A percentile compares a stretch with the other conserved stretches of the same genome.
phyloP scores from a whole-genome alignment of 2,888 invertebrate species.

The Nymphalis urticae region DNA sequence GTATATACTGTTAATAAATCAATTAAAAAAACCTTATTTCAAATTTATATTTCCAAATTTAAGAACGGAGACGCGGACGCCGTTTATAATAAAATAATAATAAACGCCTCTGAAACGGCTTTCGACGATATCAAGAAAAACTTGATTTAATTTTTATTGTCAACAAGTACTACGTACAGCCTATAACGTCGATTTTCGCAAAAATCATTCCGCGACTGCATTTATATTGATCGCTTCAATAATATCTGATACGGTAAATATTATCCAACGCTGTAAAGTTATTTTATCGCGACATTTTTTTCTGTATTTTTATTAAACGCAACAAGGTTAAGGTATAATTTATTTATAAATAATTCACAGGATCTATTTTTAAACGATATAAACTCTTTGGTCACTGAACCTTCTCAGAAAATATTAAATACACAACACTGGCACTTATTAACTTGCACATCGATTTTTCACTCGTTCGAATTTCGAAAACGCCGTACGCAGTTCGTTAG shows the following conservation, averaged over 20 bases:
- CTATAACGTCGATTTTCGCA: neutral
- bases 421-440: constrained; percentile 58
- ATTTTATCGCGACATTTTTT: constrained; percentile 16
- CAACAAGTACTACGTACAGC: neutral
- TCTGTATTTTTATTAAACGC: constrained; percentile 18
- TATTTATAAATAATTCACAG: neutral
- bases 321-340: constrained; percentile 23
- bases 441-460: constrained; percentile 53
- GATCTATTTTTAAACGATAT: constrained; percentile 16
- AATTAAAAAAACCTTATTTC: too few relatives aligned
- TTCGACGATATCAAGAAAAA: neutral
- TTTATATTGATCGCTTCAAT: constrained; percentile 1
- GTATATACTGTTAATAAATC: too few relatives aligned
- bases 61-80: too few relatives aligned
- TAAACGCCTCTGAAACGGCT: neutral
- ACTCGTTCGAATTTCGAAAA: constrained; percentile 53
- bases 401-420: constrained; percentile 38
- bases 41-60: too few relatives aligned
- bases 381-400: constrained; percentile 36
- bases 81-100: too few relatives aligned
- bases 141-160: constrained; percentile 6
- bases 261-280: constrained; percentile 19
- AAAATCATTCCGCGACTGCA: neutral
- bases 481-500: constrained; percentile 46
- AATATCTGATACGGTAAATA: constrained; percentile 8